These are phyloP conservation scores for Gnatocerus cornutus DNA, from an alignment of 2,888 invertebrate species.

Conservation along the genomic window DNA sequence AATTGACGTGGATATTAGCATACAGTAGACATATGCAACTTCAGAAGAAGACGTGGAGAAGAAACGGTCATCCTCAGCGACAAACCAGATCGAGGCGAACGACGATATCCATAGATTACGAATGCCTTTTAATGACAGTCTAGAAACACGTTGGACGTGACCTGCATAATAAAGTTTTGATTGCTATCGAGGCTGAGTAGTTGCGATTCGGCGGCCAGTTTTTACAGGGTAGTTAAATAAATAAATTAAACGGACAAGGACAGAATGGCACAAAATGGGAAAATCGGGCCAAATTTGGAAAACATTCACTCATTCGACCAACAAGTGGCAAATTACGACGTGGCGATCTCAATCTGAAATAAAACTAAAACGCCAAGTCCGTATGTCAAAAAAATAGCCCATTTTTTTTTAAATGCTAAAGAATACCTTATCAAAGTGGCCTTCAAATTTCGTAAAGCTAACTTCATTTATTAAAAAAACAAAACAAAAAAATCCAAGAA, in stretches of 20 bases:
- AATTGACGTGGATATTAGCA: constrained; percentile 38
- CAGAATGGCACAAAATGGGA: background rate
- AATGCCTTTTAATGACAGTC: constrained; percentile 58
- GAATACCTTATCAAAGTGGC: too few relatives aligned
- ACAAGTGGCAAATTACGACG: too few relatives aligned
- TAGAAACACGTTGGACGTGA: constrained; percentile 56
- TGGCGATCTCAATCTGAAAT: too few relatives aligned
- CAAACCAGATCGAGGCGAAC: constrained; percentile 38
- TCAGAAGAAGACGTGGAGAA: constrained; percentile 31
- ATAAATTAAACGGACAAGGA: constrained; percentile 36
- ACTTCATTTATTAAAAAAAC: too few relatives aligned
- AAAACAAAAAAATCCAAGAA: too few relatives aligned
- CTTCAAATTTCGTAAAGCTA: too few relatives aligned
- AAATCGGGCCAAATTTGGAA: too few relatives aligned
- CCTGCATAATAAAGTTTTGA: constrained; percentile 57
- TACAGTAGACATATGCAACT: constrained; percentile 32
- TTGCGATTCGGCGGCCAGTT: constrained; percentile 47
- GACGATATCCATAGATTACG: constrained; percentile 53
- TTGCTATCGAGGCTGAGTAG: constrained; percentile 48
- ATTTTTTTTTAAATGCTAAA: too few relatives aligned
- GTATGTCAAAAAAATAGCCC: too few relatives aligned
- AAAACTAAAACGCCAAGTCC: too few relatives aligned
- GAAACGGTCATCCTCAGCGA: constrained; percentile 35
- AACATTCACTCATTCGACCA: too few relatives aligned
- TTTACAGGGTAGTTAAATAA: constrained; percentile 35